Evolutionary conservation across 2,113 vertebrate species (phyloP).

Genomic region (Osmerus eperlanus): DNA sequence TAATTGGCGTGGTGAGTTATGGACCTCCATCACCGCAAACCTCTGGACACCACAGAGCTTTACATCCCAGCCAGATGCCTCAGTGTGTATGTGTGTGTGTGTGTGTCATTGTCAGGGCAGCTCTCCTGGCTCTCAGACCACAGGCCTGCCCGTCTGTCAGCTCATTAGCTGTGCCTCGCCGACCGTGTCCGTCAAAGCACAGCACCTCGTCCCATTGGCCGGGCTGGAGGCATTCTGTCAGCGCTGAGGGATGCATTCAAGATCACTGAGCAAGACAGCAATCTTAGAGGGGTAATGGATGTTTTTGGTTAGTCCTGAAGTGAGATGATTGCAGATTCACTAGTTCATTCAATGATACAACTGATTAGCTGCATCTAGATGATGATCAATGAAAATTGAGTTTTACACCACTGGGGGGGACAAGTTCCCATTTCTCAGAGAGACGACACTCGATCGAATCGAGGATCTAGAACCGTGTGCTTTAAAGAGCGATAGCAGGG

Average conservation of each 20-base stretch:
- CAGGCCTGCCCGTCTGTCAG: constrained; percentile 5
- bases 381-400: too few species aligned
- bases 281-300: too few species aligned
- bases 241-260: not conserved
- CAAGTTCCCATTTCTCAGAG: too few species aligned
- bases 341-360: too few species aligned
- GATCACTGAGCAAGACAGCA: not conserved
- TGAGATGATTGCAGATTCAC: too few species aligned
- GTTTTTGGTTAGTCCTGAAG: too few species aligned
- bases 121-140: not conserved
- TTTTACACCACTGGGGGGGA: too few species aligned
- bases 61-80: not conserved
- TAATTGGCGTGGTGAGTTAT: too few species aligned
- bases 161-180: constrained; percentile 23
- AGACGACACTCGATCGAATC: too few species aligned
- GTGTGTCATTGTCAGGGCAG: constrained; percentile 16
- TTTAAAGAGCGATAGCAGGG: not conserved
- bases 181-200: constrained; percentile 21
- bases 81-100: constrained; percentile 1
- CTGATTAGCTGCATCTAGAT: too few species aligned
- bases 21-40: too few species aligned
- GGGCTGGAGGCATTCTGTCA: not conserved
- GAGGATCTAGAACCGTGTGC: too few species aligned
- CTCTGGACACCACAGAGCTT: not conserved
- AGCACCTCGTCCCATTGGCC: not conserved